Evolutionary conservation across 1,140 invertebrate species (phyloP).

Genomic region (Musca domestica): DNA sequence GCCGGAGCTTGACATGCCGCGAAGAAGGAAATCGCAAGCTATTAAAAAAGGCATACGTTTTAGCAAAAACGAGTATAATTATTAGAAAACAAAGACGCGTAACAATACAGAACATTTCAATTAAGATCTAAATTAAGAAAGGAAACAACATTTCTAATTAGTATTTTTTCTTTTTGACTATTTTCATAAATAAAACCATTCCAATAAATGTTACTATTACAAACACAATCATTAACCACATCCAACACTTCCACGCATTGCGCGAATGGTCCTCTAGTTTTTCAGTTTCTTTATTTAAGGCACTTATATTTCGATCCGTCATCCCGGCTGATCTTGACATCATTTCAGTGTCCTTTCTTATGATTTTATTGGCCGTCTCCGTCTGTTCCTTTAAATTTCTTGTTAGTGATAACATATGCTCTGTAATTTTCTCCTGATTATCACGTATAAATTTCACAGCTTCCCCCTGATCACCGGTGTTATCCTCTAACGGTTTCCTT

Average conservation of each 20-base stretch:
- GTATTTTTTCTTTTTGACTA: constrained; percentile 15
- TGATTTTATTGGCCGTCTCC: constrained; percentile 78
- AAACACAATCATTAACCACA: constrained; percentile 82
- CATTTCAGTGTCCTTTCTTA: constrained; percentile 82
- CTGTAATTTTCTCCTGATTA: constrained; percentile 87
- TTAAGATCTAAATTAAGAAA: too few species aligned
- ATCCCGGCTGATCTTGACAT: constrained; percentile 74
- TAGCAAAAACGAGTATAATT: too few species aligned
- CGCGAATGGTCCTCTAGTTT: constrained; percentile 80
- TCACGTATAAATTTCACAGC: constrained; percentile 81
- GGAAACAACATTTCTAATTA: not conserved
- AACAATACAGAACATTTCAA: too few species aligned
- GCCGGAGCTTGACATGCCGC: too few species aligned
- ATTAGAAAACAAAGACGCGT: too few species aligned
- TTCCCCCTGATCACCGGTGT: constrained; percentile 67
- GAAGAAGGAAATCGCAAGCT: too few species aligned
- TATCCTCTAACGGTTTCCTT: constrained; percentile 34
- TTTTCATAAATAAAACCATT: constrained; percentile 56
- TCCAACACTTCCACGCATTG: constrained; percentile 89
- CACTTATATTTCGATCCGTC: constrained; percentile 74
- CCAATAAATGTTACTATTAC: constrained; percentile 85
- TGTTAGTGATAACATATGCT: constrained; percentile 88
- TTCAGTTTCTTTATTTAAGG: constrained; percentile 76
- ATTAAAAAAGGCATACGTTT: too few species aligned
- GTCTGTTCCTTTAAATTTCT: constrained; percentile 87